Evolutionary conservation across 2,113 vertebrate species (phyloP).

Genomic region (Esox niger): DNA sequence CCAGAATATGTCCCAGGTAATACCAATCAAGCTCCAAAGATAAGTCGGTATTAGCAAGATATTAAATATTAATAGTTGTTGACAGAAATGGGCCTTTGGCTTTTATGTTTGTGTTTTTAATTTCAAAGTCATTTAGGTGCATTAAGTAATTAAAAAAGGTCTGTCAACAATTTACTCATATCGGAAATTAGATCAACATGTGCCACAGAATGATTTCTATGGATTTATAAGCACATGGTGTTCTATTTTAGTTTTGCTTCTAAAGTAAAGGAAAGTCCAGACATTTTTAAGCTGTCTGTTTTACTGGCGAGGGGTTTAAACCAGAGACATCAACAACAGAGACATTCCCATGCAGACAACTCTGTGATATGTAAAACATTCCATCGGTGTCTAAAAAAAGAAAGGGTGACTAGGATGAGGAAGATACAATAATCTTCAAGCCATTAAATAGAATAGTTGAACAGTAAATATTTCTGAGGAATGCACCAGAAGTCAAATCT

Average conservation of each 20-base stretch:
- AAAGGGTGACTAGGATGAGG: neutral
- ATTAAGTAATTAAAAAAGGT: conserved; percentile 32
- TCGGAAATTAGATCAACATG: conserved; percentile 10
- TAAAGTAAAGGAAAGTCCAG: neutral
- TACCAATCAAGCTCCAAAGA: conserved; percentile 30
- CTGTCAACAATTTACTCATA: conserved; percentile 14
- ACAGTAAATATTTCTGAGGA: too few species aligned
- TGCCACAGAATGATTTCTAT: neutral
- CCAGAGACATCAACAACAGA: neutral
- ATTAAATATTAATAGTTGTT: conserved; percentile 46
- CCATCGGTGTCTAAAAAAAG: neutral
- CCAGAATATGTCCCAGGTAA: conserved; percentile 49
- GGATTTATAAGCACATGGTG: neutral
- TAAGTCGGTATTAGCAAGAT: conserved; percentile 31
- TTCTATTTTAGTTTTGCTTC: neutral
- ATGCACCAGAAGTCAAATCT: too few species aligned
- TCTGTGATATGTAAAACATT: too few species aligned
- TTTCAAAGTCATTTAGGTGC: conserved; percentile 33
- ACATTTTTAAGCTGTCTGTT: neutral
- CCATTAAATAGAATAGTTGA: too few species aligned
- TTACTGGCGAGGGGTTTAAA: neutral
- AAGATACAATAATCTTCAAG: neutral
- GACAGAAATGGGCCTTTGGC: conserved; percentile 62
- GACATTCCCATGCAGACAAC: neutral
- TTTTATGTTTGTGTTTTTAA: conserved; percentile 38